Conservation (phyloP, 1,140 invertebrate species). For the Chionoecetes opilio region DNA sequence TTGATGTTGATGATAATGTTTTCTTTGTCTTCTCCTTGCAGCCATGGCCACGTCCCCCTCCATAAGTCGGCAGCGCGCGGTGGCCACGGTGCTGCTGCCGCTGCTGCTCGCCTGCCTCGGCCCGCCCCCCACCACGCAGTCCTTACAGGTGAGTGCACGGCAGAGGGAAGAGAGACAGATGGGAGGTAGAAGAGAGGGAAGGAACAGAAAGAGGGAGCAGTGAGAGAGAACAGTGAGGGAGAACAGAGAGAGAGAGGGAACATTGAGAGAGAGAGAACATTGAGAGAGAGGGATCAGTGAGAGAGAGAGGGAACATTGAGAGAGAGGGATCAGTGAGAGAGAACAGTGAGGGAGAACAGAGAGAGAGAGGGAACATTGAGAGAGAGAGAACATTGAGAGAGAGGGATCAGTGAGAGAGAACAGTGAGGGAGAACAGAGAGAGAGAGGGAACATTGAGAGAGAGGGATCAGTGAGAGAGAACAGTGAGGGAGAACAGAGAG, state of each 20-base stretch:
- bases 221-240: background rate
- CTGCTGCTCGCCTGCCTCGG: background rate
- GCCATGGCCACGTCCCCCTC: background rate
- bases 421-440: too few relatives aligned
- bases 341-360: too few relatives aligned
- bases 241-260: background rate
- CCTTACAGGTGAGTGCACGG: background rate
- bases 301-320: background rate
- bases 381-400: slow-evolving; percentile 6
- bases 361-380: slow-evolving; percentile 40
- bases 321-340: too few relatives aligned
- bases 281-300: background rate
- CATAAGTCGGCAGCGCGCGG: background rate
- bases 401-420: background rate
- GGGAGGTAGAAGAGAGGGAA: background rate
- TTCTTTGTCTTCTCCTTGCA: background rate
- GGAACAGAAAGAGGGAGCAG: too few relatives aligned
- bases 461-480: too few relatives aligned
- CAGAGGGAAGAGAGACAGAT: background rate
- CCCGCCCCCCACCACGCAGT: background rate
- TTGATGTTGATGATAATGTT: too few relatives aligned
- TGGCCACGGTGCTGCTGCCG: slow-evolving; percentile 1
- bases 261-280: slow-evolving; percentile 19
- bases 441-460: too few relatives aligned
- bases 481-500: too few relatives aligned